A percentile compares a stretch with the other conserved stretches of the same genome.
phyloP scores from a whole-genome alignment of 2,888 invertebrate species.

The Macaria liturata region DNA sequence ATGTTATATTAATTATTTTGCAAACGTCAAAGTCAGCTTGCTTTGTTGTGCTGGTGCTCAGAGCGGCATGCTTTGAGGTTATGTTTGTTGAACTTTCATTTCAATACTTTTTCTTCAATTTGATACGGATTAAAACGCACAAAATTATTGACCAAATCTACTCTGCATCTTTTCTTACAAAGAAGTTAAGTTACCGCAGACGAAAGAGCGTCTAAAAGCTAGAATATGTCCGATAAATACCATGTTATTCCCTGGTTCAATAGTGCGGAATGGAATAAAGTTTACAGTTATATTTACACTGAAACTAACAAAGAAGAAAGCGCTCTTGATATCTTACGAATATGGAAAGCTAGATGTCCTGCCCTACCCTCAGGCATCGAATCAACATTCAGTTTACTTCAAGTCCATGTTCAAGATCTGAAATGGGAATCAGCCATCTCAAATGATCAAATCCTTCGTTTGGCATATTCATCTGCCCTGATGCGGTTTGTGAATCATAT shows the following conservation, averaged over 20 bases:
- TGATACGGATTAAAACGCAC: no score
- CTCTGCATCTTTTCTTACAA: no score
- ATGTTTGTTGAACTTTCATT: no score
- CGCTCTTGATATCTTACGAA: constrained; percentile 72
- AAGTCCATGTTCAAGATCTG: constrained; percentile 72
- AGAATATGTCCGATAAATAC: constrained; percentile 55
- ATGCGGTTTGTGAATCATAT: constrained; percentile 87
- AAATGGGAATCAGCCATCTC: constrained; percentile 42
- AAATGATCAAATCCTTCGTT: constrained; percentile 74
- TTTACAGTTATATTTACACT: constrained; percentile 73
- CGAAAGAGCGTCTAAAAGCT: background rate
- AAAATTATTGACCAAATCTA: no score
- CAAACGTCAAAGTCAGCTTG: no score
- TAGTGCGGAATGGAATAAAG: constrained; percentile 78
- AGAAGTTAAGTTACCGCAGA: no score
- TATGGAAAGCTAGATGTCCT: constrained; percentile 84
- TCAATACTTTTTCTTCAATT: no score
- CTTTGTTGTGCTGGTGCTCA: no score
- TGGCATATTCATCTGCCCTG: constrained; percentile 85
- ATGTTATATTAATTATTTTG: no score
- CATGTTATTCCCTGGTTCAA: constrained; percentile 73
- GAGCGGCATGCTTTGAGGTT: no score
- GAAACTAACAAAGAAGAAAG: constrained; percentile 55
- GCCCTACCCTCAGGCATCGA: constrained; percentile 84
- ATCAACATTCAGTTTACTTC: constrained; percentile 82